Base-by-base conservation (phyloP, 2,797 vertebrate genomes). In the Buphagus erythrorhynchus region DNA sequence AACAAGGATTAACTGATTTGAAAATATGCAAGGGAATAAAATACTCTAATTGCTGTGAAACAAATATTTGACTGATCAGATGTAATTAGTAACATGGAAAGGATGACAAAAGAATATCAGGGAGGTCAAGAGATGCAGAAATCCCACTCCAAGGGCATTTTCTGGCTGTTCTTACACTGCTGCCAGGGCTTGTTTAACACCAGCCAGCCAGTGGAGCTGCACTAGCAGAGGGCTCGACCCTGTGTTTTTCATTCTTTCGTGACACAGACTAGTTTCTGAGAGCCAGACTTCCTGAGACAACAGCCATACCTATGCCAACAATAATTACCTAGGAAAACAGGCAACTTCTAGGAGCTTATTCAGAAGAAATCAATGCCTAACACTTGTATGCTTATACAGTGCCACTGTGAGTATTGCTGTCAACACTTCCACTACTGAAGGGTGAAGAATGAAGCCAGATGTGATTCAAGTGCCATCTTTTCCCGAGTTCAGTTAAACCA, bases 241-340 rank as follows among this genome's bases (percentile, higher is more conserved):
- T 61, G 46, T n/a, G 55, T 42, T 66, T 81, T 69, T 73, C 52
- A 54, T 33, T 93, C 74, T 88, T 88, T 35, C 13, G 49, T 90
- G 72, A 67, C 26, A 85, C 68, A 88, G 71, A 42, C n/a, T 4
- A 55, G 54, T 52, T 94, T 69, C 76, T 51, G 76, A 87, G 46
- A 59, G 66, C n/a, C 90, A 84, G 61, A 25, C 45, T 81, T 79
- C 26, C 76, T 74, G 66, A 78, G 57, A 87, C 38, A 38, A 68
- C 45, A 67, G 63, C 13, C 43, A 16, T 68, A 71, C 62, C 86
- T 76, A 67, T 74, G 89, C 69, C 90, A 96, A 79, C 43, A 79
- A 80, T 83, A 93, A 96, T 89, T 91, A 90, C 88, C 69, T 80
- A 65, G 8, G 46, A 78, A 91, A 95, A 58, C 65, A 92, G 92